phyloP scores from a whole-genome alignment of 2,113 vertebrate species.

The Arothron firmamentum region DNA sequence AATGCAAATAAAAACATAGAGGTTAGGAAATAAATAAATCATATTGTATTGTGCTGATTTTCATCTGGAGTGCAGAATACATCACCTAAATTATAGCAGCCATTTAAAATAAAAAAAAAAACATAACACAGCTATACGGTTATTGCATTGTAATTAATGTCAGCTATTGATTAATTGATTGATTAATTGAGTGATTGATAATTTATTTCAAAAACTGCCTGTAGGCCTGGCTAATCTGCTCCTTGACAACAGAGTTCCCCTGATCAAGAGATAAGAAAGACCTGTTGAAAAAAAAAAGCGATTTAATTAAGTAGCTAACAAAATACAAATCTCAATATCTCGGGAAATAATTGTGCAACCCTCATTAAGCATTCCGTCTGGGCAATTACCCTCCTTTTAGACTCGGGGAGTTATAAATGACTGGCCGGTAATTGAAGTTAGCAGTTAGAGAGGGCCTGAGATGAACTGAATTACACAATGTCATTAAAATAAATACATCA shows the following conservation, averaged over 20 bases:
- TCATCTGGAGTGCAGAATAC: too few relatives aligned
- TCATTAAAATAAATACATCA: constrained; percentile 76
- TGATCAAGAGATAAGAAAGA: constrained; percentile 45
- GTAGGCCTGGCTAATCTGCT: background rate
- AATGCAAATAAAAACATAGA: background rate
- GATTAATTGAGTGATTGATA: background rate
- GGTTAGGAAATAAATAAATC: too few relatives aligned
- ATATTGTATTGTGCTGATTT: too few relatives aligned
- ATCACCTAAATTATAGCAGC: background rate
- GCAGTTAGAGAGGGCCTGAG: constrained; percentile 57
- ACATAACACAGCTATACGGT: background rate
- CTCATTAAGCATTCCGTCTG: constrained; percentile 72
- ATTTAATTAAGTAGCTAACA: constrained; percentile 70
- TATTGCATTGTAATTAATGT: background rate
- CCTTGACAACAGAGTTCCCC: constrained; percentile 1
- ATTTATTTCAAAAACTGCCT: too few relatives aligned
- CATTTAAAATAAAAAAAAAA: background rate
- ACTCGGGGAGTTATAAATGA: constrained; percentile 68
- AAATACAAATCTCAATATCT: constrained; percentile 72
- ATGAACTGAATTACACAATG: constrained; percentile 70
- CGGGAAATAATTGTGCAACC: constrained; percentile 71
- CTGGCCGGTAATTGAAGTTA: constrained; percentile 69
- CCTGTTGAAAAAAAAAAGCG: constrained; percentile 49
- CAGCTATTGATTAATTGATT: background rate
- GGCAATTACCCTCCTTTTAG: constrained; percentile 69